Conservation (phyloP, 2,113 vertebrate genomes). For the Ibidorhyncha struthersii region DNA sequence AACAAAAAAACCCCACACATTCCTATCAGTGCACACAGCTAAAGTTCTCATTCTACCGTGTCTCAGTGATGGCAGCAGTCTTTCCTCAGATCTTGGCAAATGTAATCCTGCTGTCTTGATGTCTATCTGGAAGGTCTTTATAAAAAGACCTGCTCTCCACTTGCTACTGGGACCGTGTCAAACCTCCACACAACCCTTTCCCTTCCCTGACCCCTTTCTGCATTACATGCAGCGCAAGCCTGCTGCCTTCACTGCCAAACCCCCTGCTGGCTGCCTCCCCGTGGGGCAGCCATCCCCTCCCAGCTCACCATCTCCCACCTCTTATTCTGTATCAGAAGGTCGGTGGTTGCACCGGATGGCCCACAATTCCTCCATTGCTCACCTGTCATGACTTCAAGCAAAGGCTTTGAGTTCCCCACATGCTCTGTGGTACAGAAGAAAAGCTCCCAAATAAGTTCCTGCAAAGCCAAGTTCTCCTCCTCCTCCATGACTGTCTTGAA, state of each 20-base stretch:
- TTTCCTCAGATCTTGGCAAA: neutral
- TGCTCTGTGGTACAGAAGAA: neutral
- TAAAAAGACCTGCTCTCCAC: neutral
- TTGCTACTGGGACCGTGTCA: neutral
- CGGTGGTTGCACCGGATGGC: fast-evolving
- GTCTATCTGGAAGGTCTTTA: neutral
- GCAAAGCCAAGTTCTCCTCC: neutral
- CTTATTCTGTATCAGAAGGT: neutral
- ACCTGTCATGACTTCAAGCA: neutral
- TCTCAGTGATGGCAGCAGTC: neutral
- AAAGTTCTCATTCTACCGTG: fast-evolving
- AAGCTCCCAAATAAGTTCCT: neutral
- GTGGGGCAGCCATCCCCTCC: neutral
- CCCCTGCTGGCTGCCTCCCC: neutral
- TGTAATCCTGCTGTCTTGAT: neutral
- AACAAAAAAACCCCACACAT: fast-evolving
- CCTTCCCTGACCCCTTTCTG: neutral
- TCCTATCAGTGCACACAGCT: neutral
- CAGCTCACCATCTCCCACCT: neutral
- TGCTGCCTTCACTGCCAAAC: neutral
- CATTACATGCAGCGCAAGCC: neutral
- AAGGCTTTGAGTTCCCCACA: neutral
- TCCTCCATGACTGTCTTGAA: neutral
- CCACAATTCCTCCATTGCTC: neutral
- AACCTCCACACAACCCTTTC: neutral